Percentiles rank a stretch among this genome's conserved stretches.
Conservation (phyloP, 2,113 vertebrate species). For the Silurus glanis region DNA sequence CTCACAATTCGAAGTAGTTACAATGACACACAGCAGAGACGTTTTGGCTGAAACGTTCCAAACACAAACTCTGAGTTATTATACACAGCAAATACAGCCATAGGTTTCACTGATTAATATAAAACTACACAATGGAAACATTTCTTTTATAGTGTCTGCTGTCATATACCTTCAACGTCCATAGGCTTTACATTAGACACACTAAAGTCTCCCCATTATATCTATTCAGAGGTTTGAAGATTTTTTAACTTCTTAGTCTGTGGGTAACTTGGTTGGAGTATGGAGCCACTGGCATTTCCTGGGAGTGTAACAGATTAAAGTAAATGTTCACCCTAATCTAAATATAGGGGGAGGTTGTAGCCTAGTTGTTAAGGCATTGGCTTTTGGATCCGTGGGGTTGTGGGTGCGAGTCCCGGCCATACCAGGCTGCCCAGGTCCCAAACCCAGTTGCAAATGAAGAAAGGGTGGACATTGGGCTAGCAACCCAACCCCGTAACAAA, state of each 20-base stretch:
- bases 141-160: background rate
- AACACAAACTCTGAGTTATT: conserved; percentile 12
- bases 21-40: conserved; percentile 11
- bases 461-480: too few species aligned
- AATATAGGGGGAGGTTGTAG: too few species aligned
- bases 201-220: background rate
- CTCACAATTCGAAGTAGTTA: conserved; percentile 23
- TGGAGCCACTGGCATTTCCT: background rate
- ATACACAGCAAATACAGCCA: conserved; percentile 14
- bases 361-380: too few species aligned
- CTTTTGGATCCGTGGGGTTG: too few species aligned
- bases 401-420: too few species aligned
- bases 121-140: background rate
- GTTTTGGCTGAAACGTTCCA: background rate
- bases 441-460: too few species aligned
- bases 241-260: background rate
- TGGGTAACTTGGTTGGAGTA: background rate
- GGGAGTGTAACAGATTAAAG: background rate
- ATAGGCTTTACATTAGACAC: background rate
- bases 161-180: background rate
- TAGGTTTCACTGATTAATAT: background rate
- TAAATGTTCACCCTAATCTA: background rate
- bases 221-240: background rate
- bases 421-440: too few species aligned
- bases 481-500: too few species aligned